Evolutionary conservation across 2,113 vertebrate species (phyloP).

Genomic region (Australoheros scitulus): DNA sequence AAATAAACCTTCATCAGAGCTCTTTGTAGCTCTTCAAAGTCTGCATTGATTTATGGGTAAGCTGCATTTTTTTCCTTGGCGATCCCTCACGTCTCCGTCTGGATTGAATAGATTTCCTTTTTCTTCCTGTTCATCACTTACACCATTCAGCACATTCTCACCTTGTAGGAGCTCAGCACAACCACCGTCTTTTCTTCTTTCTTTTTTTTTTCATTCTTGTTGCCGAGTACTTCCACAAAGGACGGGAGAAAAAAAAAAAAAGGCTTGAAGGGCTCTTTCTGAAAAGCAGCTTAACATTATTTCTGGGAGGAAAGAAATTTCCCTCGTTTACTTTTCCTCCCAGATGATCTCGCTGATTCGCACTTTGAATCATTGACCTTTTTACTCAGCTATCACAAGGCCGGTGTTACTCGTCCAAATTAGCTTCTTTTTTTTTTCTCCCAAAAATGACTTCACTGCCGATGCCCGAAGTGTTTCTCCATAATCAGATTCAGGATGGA

Average conservation of each 20-base stretch:
- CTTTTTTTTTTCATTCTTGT: neutral
- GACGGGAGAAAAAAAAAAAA: neutral
- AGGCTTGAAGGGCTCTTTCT: neutral
- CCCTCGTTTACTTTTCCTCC: neutral
- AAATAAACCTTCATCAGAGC: neutral
- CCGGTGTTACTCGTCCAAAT: neutral
- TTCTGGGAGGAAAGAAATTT: neutral
- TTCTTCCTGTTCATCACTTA: neutral
- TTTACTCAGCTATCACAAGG: neutral
- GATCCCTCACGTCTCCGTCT: too few species aligned
- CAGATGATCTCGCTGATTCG: neutral
- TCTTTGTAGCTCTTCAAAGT: neutral
- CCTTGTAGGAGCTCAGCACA: rapidly evolving
- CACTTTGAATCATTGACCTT: constrained; percentile 8
- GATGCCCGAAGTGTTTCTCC: neutral
- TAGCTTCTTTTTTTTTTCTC: neutral
- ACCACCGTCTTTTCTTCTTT: neutral
- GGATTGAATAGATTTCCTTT: rapidly evolving
- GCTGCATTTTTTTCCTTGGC: too few species aligned
- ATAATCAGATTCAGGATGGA: neutral
- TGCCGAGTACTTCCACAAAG: neutral
- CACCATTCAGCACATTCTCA: neutral
- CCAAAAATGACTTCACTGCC: neutral
- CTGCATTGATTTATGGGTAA: neutral
- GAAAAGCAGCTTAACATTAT: neutral